Evolutionary conservation across 1,140 invertebrate species (phyloP).

Genomic region (Asobara japonica): DNA sequence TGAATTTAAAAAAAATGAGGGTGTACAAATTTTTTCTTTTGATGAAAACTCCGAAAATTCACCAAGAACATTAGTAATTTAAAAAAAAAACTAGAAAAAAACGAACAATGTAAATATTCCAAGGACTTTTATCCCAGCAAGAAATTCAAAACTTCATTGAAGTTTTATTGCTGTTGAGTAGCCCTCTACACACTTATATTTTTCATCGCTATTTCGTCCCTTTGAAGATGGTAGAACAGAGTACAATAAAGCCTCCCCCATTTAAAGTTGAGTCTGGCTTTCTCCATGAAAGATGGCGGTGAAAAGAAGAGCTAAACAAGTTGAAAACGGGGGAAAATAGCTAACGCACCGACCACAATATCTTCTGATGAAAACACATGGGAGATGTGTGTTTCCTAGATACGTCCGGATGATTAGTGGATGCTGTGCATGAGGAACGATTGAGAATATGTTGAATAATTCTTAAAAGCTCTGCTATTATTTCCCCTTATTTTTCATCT

Average conservation of each 20-base stretch:
- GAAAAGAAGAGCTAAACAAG: not conserved
- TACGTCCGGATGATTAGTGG: constrained; percentile 18
- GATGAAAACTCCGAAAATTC: too few relatives aligned
- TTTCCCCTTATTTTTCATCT: not conserved
- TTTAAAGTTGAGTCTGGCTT: not conserved
- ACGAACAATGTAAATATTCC: too few relatives aligned
- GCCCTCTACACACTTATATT: not conserved
- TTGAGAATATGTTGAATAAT: not conserved
- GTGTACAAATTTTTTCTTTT: too few relatives aligned
- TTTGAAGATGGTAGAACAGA: not conserved
- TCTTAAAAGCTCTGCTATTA: not conserved
- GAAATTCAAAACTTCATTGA: too few relatives aligned
- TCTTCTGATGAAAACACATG: constrained; percentile 14
- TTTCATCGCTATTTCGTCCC: not conserved
- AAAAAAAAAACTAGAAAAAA: too few relatives aligned
- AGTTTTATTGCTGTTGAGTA: too few relatives aligned
- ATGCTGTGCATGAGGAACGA: not conserved
- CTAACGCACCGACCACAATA: not conserved
- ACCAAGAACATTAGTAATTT: too few relatives aligned
- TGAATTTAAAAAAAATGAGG: too few relatives aligned
- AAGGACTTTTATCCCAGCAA: too few relatives aligned
- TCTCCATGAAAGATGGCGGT: not conserved
- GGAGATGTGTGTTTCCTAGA: constrained; percentile 7
- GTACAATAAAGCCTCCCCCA: not conserved
- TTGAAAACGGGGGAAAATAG: constrained; percentile 11